These are phyloP conservation scores for Amphiprion clarkii DNA, from an alignment of 2,797 vertebrate species.

Conservation along the genomic window DNA sequence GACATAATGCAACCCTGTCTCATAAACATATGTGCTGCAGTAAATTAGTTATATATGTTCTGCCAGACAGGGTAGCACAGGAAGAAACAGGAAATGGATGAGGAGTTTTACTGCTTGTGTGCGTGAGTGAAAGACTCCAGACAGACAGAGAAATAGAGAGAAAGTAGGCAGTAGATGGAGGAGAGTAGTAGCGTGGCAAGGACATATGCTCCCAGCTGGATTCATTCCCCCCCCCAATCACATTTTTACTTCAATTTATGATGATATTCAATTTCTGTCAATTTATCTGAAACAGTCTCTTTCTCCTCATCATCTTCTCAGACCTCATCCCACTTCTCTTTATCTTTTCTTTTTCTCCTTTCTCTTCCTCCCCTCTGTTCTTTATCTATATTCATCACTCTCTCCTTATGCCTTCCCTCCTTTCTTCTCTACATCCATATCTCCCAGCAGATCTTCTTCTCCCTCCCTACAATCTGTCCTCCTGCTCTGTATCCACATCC, in stretches of 20 bases:
- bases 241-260: constrained; percentile 29
- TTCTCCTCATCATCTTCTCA: neutral
- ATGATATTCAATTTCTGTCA: constrained; percentile 33
- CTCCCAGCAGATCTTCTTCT: constrained; percentile 40
- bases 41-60: constrained; percentile 18
- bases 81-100: neutral
- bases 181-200: constrained; percentile 23
- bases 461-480: constrained; percentile 40
- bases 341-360: constrained; percentile 17
- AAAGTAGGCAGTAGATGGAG: neutral
- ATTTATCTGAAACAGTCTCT: constrained; percentile 7
- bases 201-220: constrained; percentile 19
- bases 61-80: neutral
- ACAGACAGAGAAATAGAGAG: neutral
- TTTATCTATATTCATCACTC: constrained; percentile 29
- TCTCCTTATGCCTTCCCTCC: constrained; percentile 1
- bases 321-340: neutral
- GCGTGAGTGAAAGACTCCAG: neutral
- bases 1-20: constrained; percentile 21
- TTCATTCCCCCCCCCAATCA: neutral
- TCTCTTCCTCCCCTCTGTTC: neutral
- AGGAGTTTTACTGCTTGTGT: neutral
- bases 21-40: constrained; percentile 6
- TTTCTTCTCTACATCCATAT: constrained; percentile 25
- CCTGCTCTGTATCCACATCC: constrained; percentile 15